A percentile compares a stretch with the other conserved stretches of the same genome.
Conservation (phyloP, 2,797 vertebrate genomes). For the Sebastes wilsoni region DNA sequence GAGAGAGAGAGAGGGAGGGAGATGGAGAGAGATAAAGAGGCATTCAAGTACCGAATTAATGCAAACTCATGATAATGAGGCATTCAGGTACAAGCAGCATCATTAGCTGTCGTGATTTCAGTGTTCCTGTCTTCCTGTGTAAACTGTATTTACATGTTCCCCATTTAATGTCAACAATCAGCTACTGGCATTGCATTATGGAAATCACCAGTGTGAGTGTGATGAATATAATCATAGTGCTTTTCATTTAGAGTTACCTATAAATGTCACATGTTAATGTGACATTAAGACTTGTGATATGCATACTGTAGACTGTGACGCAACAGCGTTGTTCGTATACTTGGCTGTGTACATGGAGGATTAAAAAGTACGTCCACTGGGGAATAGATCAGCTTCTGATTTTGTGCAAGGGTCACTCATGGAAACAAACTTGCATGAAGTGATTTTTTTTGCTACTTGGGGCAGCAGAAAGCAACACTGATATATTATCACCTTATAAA, state of each 20-base stretch:
- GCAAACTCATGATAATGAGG: conserved; percentile 58
- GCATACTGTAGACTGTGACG: background rate
- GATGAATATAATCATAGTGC: conserved; percentile 19
- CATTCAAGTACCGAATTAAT: conserved; percentile 34
- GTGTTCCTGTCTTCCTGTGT: conserved; percentile 1
- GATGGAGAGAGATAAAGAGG: conserved; percentile 13
- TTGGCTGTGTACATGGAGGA: background rate
- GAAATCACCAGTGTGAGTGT: conserved; percentile 27
- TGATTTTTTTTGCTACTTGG: background rate
- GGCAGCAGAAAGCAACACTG: background rate
- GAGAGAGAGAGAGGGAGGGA: background rate
- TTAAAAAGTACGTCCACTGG: background rate
- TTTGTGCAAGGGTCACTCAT: background rate
- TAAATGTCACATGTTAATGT: conserved; percentile 56
- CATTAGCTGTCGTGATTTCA: conserved; percentile 39
- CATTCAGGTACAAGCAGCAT: conserved; percentile 43
- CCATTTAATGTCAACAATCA: conserved; percentile 45
- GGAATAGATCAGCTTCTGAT: background rate
- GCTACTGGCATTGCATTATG: conserved; percentile 25
- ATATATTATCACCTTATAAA: background rate
- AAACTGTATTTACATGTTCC: conserved; percentile 34
- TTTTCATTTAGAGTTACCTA: conserved; percentile 25
- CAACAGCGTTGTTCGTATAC: background rate
- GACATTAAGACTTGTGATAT: conserved; percentile 20
- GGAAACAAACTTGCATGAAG: background rate